Evolutionary conservation across 2,113 vertebrate genomes (phyloP).

Genomic region (Crotalus helleri): DNA sequence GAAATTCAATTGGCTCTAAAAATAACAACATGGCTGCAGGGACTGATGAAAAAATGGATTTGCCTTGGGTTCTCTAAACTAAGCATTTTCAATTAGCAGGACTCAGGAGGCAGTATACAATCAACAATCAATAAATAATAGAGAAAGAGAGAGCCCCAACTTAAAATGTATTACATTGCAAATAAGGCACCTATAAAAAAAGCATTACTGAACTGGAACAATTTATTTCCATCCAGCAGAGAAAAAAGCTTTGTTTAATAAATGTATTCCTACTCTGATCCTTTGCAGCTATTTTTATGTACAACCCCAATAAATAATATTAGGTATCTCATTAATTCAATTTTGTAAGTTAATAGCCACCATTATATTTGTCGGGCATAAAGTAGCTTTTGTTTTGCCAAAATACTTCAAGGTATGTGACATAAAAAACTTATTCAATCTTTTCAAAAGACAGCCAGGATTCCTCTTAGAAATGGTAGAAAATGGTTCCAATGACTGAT

Average conservation of each 20-base stretch:
- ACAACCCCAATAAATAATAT: background rate
- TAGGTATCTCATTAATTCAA: slow-evolving; percentile 2
- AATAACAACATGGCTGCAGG: background rate
- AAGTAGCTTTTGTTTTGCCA: background rate
- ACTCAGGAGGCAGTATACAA: background rate
- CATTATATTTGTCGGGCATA: background rate
- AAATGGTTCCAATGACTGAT: background rate
- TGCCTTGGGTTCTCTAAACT: background rate
- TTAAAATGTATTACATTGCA: background rate
- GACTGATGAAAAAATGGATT: background rate
- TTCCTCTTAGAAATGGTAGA: background rate
- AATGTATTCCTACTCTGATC: slow-evolving; percentile 4
- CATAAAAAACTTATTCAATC: background rate
- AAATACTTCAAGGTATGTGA: background rate
- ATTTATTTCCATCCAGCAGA: slow-evolving; percentile 17
- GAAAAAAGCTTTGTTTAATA: slow-evolving; percentile 21
- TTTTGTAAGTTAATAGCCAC: background rate
- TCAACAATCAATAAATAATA: background rate
- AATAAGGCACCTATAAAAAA: background rate
- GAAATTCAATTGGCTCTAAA: background rate
- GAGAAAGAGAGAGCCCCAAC: background rate
- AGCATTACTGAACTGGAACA: slow-evolving; percentile 1
- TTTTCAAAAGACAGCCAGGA: background rate
- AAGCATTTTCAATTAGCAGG: background rate
- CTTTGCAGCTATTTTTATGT: background rate